Evolutionary conservation across 2,113 vertebrate genomes (phyloP), one percentile per base, ranked within the genome.

Genomic region (Amphiprion ocellaris): DNA sequence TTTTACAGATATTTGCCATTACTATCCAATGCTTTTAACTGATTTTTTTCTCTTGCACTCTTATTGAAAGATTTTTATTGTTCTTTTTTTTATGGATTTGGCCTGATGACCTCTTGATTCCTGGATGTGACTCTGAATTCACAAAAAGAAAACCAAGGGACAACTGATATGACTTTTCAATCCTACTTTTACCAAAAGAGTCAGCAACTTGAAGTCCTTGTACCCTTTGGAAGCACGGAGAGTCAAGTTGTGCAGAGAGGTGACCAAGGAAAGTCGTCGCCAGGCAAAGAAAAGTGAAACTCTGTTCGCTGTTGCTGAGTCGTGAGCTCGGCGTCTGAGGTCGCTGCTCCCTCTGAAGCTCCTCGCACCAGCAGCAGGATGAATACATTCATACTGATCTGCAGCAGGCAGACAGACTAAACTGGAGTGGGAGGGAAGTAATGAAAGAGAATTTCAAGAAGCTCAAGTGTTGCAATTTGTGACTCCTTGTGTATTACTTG

Each of bases 371-470:
- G 28, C 4, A 50, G 39, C n/a, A 15, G 21, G 62, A 74, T 52
- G 83, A 70, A 81, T 81, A 52, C 21, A 87, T 77, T 73, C 54
- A 74, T 37, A 28, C 14, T 60, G 6, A 24, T 54, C 54, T 54
- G 63, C 41, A 33, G 50, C 61, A n/a, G 37, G 28, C 21, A 54
- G 61, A 26, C 46, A 50, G 24, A 14, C 3, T 41, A 11, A 11
- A 60, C 50, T 3, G 59, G 79, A 23, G 71, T 53, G 23, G 65
- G 53, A 24, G 14, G 10, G 39, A 37, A 23, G 46, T 30, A 55
- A 68, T 65, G 21, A 26, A 62, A 52, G 52, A 33, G 46, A 52
- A 70, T 23, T 54, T 54, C 1, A 4, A 64, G 37, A 61, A 17
- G 19, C 44, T 61, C 41, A 50, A 52, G 73, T 59, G 60, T 62